Evolutionary conservation across 2,888 invertebrate species (phyloP), one percentile per base, ranked within the genome.

Genomic region (Schrankia costaestrigalis): DNA sequence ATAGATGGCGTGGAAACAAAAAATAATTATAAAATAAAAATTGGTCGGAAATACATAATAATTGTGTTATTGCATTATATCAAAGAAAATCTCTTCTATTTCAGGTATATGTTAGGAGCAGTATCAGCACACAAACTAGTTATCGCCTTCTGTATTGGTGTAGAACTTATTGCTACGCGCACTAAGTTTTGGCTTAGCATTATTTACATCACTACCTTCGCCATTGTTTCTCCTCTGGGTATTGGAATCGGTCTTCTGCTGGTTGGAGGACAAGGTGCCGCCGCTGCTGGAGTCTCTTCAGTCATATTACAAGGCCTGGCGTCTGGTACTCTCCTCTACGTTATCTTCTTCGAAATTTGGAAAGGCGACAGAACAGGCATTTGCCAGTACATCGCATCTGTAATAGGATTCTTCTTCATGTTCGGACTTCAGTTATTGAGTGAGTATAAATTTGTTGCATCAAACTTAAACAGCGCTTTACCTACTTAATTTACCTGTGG

Each of bases 331-430:
- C 90, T 98, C 24, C 84, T 98, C 2, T 98, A 97, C 82, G 96
- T 98, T 9, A 97, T 97, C n/a, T 97, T 97, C 87, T 97, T 98
- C 77, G 98, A 98, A 83, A 95, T 98, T 33, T 90, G 98, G 60
- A 88, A 83, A 52, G 76, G 78, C 26, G 84, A 88, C 36, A 71
- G 87, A 41, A 69, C 80, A 8, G 94, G 94, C 3, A 77, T 95
- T 11, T 62, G 89, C 13, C 93, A 93, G 46, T 94, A 90, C 68
- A 33, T 90, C 0, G 90, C 94, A 1, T 90, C 94, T 15, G 56
- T 94, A 3, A 41, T 91, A 12, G 95, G 95, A 35, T 95, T 94
- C 71, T 64, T 85, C 14, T 50, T 93, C 5, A 95, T 95, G 94
- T 93, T 94, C 51, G 92, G 91, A 47, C 68, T 93, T 18, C 90